Conservation (phyloP, 2,888 invertebrate genomes). For the Myopa testacea region DNA sequence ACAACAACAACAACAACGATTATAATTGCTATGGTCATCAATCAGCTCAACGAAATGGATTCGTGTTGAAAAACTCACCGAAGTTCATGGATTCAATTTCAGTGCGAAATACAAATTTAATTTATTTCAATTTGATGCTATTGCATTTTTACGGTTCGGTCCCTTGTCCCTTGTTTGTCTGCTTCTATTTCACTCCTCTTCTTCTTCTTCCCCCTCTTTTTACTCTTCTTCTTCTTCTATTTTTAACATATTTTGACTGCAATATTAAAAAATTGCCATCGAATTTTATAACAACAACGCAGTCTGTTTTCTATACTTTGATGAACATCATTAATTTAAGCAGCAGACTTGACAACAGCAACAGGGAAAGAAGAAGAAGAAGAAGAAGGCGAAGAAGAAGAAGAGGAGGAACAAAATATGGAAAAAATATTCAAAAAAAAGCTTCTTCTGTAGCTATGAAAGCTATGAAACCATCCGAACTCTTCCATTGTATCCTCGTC, state of each 20-base stretch:
- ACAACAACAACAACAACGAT: not conserved
- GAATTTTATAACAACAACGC: no score
- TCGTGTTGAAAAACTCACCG: slow-evolving; percentile 1
- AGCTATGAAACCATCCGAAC: not conserved
- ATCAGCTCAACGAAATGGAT: slow-evolving; percentile 6
- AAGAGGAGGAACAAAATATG: not conserved
- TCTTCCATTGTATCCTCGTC: not conserved
- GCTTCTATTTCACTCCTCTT: no score
- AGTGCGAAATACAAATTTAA: slow-evolving; percentile 20
- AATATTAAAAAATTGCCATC: no score
- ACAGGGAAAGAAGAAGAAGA: not conserved
- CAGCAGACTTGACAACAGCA: not conserved
- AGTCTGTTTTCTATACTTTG: no score
- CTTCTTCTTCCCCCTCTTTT: not conserved
- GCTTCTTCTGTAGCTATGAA: not conserved
- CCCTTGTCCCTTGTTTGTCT: no score
- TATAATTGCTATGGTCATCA: slow-evolving; percentile 25
- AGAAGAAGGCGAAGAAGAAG: not conserved
- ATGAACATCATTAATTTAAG: not conserved
- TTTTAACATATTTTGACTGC: no score
- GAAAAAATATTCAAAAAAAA: not conserved
- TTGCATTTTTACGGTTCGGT: no score
- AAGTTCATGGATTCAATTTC: slow-evolving; percentile 12
- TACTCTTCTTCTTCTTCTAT: not conserved
- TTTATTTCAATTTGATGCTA: slow-evolving; percentile 6